These are phyloP conservation scores for Hoplostethus atlanticus DNA, from an alignment of 2,797 vertebrate genomes.

Conservation along the genomic window DNA sequence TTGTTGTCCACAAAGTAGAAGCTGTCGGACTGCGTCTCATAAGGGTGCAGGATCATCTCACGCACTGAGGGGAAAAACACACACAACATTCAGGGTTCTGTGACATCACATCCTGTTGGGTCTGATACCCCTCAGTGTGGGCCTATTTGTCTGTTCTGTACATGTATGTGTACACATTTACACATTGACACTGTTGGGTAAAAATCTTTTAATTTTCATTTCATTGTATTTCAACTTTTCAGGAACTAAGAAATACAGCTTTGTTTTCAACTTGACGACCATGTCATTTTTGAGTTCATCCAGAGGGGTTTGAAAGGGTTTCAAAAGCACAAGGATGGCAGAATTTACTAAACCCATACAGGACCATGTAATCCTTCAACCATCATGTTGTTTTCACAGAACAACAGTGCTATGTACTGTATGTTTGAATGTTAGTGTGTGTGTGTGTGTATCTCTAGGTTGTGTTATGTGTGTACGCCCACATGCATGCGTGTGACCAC, in stretches of 20 bases:
- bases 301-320: too few species aligned
- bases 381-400: too few species aligned
- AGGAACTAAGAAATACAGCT: too few species aligned
- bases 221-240: too few species aligned
- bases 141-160: constrained; percentile 11
- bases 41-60: constrained; percentile 96
- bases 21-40: constrained; percentile 99
- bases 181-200: too few species aligned
- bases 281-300: too few species aligned
- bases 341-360: too few species aligned
- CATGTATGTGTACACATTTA: background rate
- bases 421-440: background rate
- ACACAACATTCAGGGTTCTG: constrained; percentile 18
- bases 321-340: too few species aligned
- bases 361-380: too few species aligned
- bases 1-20: constrained; percentile 99
- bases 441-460: constrained; percentile 2
- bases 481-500: background rate
- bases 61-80: constrained; percentile 83
- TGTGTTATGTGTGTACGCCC: background rate
- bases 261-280: too few species aligned
- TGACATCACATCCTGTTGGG: constrained; percentile 16
- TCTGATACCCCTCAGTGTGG: background rate
- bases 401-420: background rate
- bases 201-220: too few species aligned